Percentiles rank a stretch among this genome's conserved stretches.
Evolutionary conservation across 2,113 vertebrate genomes (phyloP).

Genomic region (Felis catus): F.catus_Fca126_mat1.0 CM031413.1:66340501-66341000

Average conservation of each 20-base stretch:
- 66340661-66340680: slow-evolving; percentile 8
- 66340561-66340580: slow-evolving; percentile 60
- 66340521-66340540: slow-evolving; percentile 78
- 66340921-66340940: no score
- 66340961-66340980: not conserved
- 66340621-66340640: slow-evolving; percentile 61
- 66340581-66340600: not conserved
- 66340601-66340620: slow-evolving; percentile 74
- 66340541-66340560: slow-evolving; percentile 59
- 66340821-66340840: no score
- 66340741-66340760: not conserved
- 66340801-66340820: rapidly evolving
- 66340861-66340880: not conserved
- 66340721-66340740: not conserved
- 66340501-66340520: slow-evolving; percentile 60
- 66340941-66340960: not conserved
- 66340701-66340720: not conserved
- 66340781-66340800: rapidly evolving
- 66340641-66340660: slow-evolving; percentile 48
- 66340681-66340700: slow-evolving; percentile 38
- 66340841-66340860: not conserved
- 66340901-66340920: not conserved
- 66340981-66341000: rapidly evolving
- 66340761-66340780: rapidly evolving
- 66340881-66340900: no score